Evolutionary conservation across 2,888 invertebrate genomes (phyloP).

Genomic region (Eristalinus aeneus): DNA sequence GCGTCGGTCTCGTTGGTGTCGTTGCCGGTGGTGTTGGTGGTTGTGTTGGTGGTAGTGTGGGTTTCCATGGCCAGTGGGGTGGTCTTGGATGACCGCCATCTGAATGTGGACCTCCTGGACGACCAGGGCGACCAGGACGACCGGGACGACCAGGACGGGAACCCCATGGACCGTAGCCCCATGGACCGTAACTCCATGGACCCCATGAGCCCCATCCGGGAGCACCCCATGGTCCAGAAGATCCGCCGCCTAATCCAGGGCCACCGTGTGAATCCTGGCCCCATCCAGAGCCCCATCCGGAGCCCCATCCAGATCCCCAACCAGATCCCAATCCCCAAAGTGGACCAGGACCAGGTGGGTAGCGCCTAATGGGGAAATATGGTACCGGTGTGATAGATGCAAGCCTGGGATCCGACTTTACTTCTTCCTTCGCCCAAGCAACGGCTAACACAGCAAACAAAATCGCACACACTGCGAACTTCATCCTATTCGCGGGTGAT

Average conservation of each 20-base stretch:
- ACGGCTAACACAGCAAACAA: background rate
- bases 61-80: background rate
- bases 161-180: background rate
- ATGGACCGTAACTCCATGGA: background rate
- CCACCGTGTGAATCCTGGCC: background rate
- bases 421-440: background rate
- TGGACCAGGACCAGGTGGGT: background rate
- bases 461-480: background rate
- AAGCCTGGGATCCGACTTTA: background rate
- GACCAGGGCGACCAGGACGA: background rate
- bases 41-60: background rate
- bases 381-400: background rate
- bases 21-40: background rate
- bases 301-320: background rate
- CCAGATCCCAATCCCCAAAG: background rate
- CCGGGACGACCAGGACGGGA: background rate
- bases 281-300: background rate
- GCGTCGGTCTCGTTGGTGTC: background rate
- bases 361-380: background rate
- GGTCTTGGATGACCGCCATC: background rate
- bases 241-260: background rate
- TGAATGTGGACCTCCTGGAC: background rate
- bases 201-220: background rate
- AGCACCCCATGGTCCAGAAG: background rate
- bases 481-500: constrained; percentile 6